Evolutionary conservation across 2,888 invertebrate species (phyloP).

Genomic region (Tenodera sinensis): DNA sequence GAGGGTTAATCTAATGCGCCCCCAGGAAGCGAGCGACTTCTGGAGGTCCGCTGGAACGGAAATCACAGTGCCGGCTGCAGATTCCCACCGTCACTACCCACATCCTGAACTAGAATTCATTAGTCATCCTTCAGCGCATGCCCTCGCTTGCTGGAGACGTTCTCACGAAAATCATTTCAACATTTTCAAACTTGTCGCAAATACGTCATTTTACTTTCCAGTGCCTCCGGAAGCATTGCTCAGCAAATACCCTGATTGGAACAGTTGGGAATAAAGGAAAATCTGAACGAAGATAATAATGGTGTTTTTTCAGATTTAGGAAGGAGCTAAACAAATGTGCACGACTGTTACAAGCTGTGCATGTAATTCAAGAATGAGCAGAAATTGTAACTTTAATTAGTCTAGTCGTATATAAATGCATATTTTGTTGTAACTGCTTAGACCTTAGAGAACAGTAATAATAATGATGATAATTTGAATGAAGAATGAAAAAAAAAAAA

Average conservation of each 20-base stretch:
- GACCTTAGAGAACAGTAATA: too few relatives aligned
- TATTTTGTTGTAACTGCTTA: too few relatives aligned
- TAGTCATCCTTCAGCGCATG: not conserved
- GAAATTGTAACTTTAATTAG: too few relatives aligned
- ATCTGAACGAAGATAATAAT: not conserved
- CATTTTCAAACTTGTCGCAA: not conserved
- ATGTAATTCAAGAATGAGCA: not conserved
- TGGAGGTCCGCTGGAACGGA: not conserved
- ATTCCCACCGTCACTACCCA: not conserved
- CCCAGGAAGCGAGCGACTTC: not conserved
- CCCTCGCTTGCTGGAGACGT: not conserved
- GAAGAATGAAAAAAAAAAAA: too few relatives aligned
- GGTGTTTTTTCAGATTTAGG: not conserved
- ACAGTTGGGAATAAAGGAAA: not conserved
- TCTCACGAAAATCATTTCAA: not conserved
- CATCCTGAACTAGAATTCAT: conserved; percentile 8
- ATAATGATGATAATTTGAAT: too few relatives aligned
- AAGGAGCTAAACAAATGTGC: not conserved
- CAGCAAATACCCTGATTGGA: not conserved
- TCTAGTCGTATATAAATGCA: too few relatives aligned
- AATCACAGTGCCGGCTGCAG: not conserved
- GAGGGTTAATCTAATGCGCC: not conserved
- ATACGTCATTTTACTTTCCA: not conserved
- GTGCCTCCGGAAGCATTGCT: not conserved
- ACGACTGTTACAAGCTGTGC: not conserved